These are phyloP conservation scores for Micropoecilia bifurca DNA, from an alignment of 2,797 vertebrate species.

Conservation along the genomic window DNA sequence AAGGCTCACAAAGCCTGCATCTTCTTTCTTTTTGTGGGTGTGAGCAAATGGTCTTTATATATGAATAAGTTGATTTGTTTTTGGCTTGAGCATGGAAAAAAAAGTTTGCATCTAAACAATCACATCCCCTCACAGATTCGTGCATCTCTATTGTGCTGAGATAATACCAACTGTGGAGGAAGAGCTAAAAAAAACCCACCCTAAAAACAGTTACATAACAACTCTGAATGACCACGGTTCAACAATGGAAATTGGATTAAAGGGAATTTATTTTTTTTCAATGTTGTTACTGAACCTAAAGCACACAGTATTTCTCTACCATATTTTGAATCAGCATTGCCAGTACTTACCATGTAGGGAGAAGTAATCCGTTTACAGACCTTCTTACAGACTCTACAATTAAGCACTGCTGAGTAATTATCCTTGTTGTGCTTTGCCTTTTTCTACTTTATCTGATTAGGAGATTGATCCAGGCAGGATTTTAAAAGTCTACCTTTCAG, in stretches of 20 bases:
- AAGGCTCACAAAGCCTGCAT: not conserved
- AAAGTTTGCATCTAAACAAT: not conserved
- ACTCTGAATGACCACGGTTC: not conserved
- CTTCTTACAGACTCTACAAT: not conserved
- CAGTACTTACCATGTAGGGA: not conserved
- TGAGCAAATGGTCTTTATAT: not conserved
- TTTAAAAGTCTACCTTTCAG: not conserved
- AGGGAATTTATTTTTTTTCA: not conserved
- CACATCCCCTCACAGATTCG: not conserved
- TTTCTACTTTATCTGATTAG: not conserved
- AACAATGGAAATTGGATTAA: not conserved
- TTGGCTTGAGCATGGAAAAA: not conserved
- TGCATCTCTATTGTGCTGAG: not conserved
- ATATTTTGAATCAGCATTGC: not conserved
- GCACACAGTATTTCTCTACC: not conserved
- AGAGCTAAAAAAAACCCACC: not conserved
- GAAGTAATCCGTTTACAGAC: not conserved
- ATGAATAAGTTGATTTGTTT: not conserved
- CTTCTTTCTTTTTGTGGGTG: not conserved
- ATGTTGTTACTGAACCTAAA: not conserved
- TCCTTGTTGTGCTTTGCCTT: not conserved
- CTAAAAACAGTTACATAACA: not conserved
- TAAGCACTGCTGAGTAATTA: not conserved
- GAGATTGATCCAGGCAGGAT: not conserved
- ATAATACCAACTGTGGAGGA: conserved; percentile 4